Percentiles rank a stretch among this genome's conserved stretches.
phyloP scores from a whole-genome alignment of 2,113 vertebrate species.

The Campylorhamphus procurvoides region DNA sequence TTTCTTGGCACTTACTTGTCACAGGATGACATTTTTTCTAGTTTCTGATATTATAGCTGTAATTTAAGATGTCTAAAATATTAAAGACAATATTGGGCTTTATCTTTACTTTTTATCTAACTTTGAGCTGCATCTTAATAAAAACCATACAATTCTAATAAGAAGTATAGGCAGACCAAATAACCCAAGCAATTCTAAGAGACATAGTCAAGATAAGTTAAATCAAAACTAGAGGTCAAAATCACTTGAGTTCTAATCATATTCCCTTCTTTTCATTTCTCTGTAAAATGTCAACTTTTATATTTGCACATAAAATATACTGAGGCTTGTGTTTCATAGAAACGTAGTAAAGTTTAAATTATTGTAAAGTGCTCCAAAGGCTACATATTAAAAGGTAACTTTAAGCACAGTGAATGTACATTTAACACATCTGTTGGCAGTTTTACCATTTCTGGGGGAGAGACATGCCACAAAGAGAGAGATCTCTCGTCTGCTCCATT shows the following conservation, averaged over 20 bases:
- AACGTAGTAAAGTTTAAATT: neutral
- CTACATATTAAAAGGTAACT: neutral
- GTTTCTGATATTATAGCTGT: neutral
- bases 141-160: neutral
- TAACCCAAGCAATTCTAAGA: neutral
- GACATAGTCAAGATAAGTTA: neutral
- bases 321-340: neutral
- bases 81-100: neutral
- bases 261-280: neutral
- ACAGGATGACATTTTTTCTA: neutral
- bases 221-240: neutral
- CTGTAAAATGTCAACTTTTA: neutral
- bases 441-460: slow-evolving; percentile 87
- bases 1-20: neutral
- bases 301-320: neutral
- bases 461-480: slow-evolving; percentile 92
- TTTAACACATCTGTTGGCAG: neutral
- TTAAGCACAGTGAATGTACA: neutral
- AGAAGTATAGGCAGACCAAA: neutral
- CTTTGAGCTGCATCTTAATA: neutral
- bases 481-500: slow-evolving; percentile 91
- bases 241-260: neutral
- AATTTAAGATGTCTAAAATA: neutral
- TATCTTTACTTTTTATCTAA: neutral
- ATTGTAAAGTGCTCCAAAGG: neutral